These are phyloP conservation scores for Erebia palarica DNA, from an alignment of 2,888 invertebrate genomes.

Conservation along the genomic window DNA sequence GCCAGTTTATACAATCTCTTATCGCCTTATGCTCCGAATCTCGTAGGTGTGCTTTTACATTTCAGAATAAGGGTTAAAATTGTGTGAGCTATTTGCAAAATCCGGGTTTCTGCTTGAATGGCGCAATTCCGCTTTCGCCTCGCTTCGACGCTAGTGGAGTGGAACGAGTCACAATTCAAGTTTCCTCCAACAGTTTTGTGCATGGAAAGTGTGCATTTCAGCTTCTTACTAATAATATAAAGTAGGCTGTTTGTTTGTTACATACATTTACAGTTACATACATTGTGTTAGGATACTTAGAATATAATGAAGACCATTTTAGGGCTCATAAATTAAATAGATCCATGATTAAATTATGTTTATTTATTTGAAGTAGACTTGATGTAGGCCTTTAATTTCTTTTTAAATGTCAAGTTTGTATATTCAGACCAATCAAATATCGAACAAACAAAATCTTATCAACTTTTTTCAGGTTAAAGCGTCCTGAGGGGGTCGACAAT, in stretches of 20 bases:
- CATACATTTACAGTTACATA: neutral
- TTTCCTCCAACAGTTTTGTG: slow-evolving; percentile 27
- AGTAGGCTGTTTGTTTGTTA: neutral
- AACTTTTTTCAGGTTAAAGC: too few species aligned
- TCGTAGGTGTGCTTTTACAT: neutral
- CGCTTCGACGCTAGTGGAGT: slow-evolving; percentile 31
- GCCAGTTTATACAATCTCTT: slow-evolving; percentile 18
- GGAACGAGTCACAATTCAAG: slow-evolving; percentile 36
- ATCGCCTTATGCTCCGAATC: slow-evolving; percentile 9
- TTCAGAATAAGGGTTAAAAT: slow-evolving; percentile 26
- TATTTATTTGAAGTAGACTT: too few species aligned
- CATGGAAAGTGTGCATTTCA: slow-evolving; percentile 22
- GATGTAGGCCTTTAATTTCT: too few species aligned
- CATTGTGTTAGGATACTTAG: neutral
- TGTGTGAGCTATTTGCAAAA: slow-evolving; percentile 24
- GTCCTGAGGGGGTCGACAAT: too few species aligned
- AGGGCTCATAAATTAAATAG: too few species aligned
- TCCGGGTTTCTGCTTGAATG: slow-evolving; percentile 36
- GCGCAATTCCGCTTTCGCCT: slow-evolving; percentile 33
- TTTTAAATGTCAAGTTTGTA: too few species aligned
- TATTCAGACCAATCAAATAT: too few species aligned
- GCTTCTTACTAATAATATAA: slow-evolving; percentile 1
- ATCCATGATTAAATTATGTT: too few species aligned
- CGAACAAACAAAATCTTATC: too few species aligned
- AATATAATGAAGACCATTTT: neutral